Evolutionary conservation across 2,888 invertebrate species (phyloP).

Genomic region (Acanthosepion esculentum): DNA sequence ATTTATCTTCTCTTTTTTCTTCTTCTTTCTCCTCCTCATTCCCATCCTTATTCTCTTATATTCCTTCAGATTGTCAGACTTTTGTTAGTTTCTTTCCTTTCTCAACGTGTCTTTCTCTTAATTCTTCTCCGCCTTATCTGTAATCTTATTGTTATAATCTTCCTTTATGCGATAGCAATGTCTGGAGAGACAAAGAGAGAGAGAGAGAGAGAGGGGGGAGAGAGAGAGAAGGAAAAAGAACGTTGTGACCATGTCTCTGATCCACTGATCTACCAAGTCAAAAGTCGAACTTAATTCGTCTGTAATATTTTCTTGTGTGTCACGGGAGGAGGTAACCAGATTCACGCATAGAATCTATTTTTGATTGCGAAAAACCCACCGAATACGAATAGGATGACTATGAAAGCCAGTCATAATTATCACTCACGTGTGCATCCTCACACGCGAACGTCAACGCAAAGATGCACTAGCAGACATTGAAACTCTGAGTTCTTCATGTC

Average conservation of each 20-base stretch:
- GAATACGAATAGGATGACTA: not conserved
- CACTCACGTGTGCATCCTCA: not conserved
- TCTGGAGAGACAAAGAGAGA: not conserved
- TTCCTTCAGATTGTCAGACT: not conserved
- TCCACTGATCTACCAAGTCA: not conserved
- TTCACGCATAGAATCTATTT: too few species aligned
- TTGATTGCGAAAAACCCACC: not conserved
- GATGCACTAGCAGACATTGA: not conserved
- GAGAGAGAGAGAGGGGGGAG: not conserved
- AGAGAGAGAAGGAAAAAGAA: too few species aligned
- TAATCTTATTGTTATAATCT: not conserved
- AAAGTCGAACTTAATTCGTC: conserved; percentile 21
- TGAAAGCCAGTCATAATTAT: not conserved
- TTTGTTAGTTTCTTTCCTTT: not conserved
- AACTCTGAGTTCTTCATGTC: not conserved
- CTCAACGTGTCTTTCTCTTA: not conserved
- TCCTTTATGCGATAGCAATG: not conserved
- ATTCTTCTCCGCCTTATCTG: not conserved
- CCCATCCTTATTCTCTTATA: not conserved
- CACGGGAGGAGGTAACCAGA: not conserved
- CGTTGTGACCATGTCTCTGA: not conserved
- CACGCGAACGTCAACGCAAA: not conserved
- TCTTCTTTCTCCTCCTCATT: not conserved
- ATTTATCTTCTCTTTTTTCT: not conserved
- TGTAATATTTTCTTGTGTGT: not conserved